A percentile compares a stretch with the other conserved stretches of the same genome.
These are phyloP conservation scores for Ypsolopha scabrella DNA, from an alignment of 2,888 invertebrate species.

Conservation along the genomic window DNA sequence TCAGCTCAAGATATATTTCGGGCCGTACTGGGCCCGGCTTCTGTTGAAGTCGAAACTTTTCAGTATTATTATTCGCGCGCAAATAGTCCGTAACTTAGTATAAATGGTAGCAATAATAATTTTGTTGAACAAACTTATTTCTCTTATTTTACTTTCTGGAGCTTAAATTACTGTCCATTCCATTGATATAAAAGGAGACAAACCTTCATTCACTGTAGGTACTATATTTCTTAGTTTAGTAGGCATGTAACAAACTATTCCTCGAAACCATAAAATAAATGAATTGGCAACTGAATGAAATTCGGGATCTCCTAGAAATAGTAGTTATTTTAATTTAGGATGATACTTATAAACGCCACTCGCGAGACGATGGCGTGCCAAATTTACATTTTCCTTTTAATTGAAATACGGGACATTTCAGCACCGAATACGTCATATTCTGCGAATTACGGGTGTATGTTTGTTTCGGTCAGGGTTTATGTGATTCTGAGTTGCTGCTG, in stretches of 20 bases:
- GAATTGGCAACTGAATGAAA: slow-evolving; percentile 38
- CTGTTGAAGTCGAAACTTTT: too few species aligned
- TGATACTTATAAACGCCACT: slow-evolving; percentile 11
- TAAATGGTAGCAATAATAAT: too few species aligned
- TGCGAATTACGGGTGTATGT: slow-evolving; percentile 32
- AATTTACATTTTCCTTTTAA: slow-evolving; percentile 49
- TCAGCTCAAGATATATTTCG: too few species aligned
- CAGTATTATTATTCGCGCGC: too few species aligned
- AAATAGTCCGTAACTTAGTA: too few species aligned
- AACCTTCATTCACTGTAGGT: too few species aligned
- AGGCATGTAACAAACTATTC: slow-evolving; percentile 7
- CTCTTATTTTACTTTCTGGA: too few species aligned
- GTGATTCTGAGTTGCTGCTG: slow-evolving; percentile 14
- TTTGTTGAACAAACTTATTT: too few species aligned
- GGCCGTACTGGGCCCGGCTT: too few species aligned
- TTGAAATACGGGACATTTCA: slow-evolving; percentile 47
- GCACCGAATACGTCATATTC: slow-evolving; percentile 39
- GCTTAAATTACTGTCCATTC: too few species aligned
- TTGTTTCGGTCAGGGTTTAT: slow-evolving; percentile 27
- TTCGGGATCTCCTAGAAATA: slow-evolving; percentile 22
- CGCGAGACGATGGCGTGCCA: slow-evolving; percentile 30
- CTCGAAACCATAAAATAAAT: slow-evolving; percentile 1
- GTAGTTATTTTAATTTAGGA: slow-evolving; percentile 49
- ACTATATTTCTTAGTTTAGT: too few species aligned
- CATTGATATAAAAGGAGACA: too few species aligned